These are phyloP conservation scores for Julus scanicus DNA, from an alignment of 2,888 invertebrate genomes.

Conservation along the genomic window DNA sequence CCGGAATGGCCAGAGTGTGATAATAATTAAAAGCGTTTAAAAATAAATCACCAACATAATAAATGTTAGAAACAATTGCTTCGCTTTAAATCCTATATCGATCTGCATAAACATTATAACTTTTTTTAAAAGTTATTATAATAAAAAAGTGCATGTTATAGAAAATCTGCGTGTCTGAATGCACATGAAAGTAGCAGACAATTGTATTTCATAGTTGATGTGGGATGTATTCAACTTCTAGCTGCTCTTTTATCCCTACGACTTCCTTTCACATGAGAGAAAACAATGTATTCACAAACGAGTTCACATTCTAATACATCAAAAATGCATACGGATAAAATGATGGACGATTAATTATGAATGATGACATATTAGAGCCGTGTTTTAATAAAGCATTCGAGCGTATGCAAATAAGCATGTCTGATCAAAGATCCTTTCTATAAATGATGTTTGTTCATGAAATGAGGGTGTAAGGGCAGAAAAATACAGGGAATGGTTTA, in stretches of 20 bases:
- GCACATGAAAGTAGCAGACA: too few relatives aligned
- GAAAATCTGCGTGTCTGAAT: too few relatives aligned
- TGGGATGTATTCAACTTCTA: not conserved
- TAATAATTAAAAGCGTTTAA: too few relatives aligned
- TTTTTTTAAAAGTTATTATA: too few relatives aligned
- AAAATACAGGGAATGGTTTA: too few relatives aligned
- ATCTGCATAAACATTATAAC: too few relatives aligned
- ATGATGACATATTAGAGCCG: not conserved
- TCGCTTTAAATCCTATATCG: too few relatives aligned
- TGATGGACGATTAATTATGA: not conserved
- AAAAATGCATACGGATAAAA: not conserved
- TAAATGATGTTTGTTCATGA: not conserved
- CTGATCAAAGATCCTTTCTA: not conserved
- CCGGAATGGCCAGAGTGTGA: too few relatives aligned
- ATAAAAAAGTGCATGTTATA: too few relatives aligned
- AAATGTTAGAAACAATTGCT: too few relatives aligned
- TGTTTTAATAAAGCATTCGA: not conserved
- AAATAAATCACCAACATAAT: too few relatives aligned
- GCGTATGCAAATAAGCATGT: slow-evolving; percentile 2
- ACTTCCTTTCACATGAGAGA: not conserved
- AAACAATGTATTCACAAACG: not conserved
- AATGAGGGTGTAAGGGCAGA: not conserved
- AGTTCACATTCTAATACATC: not conserved
- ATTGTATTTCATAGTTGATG: not conserved
- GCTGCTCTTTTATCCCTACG: not conserved